Evolutionary conservation across 2,113 vertebrate species (phyloP).

Genomic region (Emydocephalus ijimae): DNA sequence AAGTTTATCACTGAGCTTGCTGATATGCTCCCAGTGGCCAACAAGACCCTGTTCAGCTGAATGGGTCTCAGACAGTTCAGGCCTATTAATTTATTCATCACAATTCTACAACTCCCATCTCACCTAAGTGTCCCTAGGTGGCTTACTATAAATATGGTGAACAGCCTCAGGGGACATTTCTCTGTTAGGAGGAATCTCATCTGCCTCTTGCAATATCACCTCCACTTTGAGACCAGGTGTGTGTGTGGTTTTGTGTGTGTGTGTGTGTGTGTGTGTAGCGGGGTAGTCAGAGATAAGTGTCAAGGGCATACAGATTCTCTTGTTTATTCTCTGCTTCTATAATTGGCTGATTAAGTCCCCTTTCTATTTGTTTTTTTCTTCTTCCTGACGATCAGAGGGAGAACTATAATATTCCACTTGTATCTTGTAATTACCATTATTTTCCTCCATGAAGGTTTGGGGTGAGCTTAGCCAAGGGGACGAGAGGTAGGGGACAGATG

Average conservation of each 20-base stretch:
- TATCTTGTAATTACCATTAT: constrained; percentile 72
- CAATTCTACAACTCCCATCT: background rate
- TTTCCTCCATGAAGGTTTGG: constrained; percentile 52
- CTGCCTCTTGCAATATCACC: background rate
- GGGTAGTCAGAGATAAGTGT: background rate
- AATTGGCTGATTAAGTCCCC: constrained; percentile 64
- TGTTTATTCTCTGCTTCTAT: constrained; percentile 68
- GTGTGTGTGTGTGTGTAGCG: background rate
- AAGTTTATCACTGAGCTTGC: background rate
- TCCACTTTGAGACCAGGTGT: too few relatives aligned
- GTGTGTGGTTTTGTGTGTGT: too few relatives aligned
- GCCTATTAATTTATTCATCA: background rate
- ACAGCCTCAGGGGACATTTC: background rate
- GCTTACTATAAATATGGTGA: background rate
- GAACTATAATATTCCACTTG: constrained; percentile 60
- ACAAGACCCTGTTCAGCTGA: background rate
- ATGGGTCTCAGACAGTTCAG: background rate
- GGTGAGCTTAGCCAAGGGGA: constrained; percentile 56
- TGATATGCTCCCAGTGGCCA: background rate
- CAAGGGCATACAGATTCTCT: background rate
- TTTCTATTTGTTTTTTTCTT: constrained; percentile 67
- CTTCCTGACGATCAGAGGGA: constrained; percentile 60
- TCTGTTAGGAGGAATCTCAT: background rate
- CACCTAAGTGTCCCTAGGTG: background rate
- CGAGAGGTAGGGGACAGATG: background rate